Conservation (phyloP, 2,797 vertebrate species). For the Neomorphus geoffroyi region DNA sequence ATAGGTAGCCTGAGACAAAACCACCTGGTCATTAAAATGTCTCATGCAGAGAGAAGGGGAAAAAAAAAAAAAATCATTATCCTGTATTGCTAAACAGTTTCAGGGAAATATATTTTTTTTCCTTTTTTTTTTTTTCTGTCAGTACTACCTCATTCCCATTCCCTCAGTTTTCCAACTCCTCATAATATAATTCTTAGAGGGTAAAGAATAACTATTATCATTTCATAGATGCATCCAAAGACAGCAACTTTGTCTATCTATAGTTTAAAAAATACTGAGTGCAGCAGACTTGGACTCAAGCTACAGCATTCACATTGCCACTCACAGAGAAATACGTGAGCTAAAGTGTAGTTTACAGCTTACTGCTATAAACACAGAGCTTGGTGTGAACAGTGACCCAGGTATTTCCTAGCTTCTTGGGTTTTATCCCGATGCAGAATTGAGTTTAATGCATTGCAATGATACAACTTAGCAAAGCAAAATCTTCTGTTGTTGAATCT, state of each 20-base stretch:
- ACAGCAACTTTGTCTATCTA: not conserved
- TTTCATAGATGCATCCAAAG: not conserved
- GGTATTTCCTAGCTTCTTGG: not conserved
- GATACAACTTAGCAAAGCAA: not conserved
- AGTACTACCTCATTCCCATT: not conserved
- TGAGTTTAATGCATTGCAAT: not conserved
- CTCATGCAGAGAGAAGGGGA: not conserved
- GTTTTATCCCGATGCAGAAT: not conserved
- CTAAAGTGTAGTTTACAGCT: not conserved
- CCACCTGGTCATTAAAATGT: not conserved
- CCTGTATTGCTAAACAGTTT: not conserved
- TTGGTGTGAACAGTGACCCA: not conserved
- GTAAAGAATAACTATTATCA: not conserved
- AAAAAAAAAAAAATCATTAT: not conserved
- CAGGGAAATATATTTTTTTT: not conserved
- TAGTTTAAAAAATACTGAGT: not conserved
- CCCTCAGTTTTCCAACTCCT: not conserved
- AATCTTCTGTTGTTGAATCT: not conserved
- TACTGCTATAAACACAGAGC: not conserved
- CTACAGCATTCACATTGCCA: not conserved
- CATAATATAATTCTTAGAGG: not conserved
- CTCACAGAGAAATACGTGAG: not conserved
- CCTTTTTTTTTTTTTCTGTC: not conserved
- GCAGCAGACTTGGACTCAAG: not conserved
- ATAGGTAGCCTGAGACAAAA: not conserved